These are phyloP conservation scores for Beaufortia kweichowensis DNA, from an alignment of 2,113 vertebrate genomes.

Conservation along the genomic window DNA sequence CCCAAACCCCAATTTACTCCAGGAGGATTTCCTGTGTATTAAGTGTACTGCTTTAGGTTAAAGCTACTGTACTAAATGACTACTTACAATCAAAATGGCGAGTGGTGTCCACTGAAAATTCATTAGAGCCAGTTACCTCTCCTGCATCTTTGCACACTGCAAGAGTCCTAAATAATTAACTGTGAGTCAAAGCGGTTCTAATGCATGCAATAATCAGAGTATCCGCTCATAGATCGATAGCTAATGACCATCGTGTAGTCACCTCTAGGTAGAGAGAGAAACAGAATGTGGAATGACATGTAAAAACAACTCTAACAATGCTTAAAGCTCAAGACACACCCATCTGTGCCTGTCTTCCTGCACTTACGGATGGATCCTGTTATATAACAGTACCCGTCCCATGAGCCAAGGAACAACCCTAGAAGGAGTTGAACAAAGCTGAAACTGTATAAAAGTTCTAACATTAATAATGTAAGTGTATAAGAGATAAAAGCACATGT, in stretches of 20 bases:
- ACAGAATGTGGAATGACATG: slow-evolving; percentile 42
- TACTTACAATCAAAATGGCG: neutral
- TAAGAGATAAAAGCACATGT: too few species aligned
- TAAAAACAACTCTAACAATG: neutral
- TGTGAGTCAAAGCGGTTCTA: slow-evolving; percentile 44
- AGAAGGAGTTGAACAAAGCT: too few species aligned
- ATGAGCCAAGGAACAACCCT: too few species aligned
- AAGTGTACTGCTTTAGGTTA: neutral
- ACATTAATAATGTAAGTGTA: too few species aligned
- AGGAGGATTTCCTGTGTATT: too few species aligned
- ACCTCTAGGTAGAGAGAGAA: slow-evolving; percentile 11
- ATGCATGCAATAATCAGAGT: slow-evolving; percentile 51
- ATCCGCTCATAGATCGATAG: slow-evolving; percentile 61
- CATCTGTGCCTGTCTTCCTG: too few species aligned
- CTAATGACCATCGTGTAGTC: slow-evolving; percentile 15
- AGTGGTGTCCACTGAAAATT: slow-evolving; percentile 3
- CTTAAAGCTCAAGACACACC: neutral
- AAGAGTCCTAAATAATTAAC: slow-evolving; percentile 50
- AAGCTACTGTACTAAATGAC: neutral
- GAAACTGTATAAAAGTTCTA: too few species aligned
- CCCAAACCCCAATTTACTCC: too few species aligned
- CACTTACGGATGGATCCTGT: too few species aligned
- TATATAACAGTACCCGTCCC: too few species aligned
- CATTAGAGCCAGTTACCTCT: neutral
- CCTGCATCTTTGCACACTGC: neutral